These are phyloP conservation scores for Tiaroga cobitis DNA, from an alignment of 2,797 vertebrate species.

Conservation along the genomic window DNA sequence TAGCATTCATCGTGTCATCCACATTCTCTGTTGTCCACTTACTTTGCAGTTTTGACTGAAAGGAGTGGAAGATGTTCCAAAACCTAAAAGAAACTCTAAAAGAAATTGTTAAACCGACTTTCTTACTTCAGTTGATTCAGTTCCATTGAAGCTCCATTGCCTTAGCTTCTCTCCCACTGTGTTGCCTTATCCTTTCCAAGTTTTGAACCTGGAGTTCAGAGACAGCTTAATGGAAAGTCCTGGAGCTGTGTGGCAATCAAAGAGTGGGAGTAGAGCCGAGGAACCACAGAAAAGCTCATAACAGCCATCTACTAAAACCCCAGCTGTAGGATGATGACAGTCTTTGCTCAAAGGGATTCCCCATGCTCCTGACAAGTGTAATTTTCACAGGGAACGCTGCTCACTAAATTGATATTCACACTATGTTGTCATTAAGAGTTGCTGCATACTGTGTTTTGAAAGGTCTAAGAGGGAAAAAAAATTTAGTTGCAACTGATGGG, in stretches of 20 bases:
- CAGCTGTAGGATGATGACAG: constrained; percentile 11
- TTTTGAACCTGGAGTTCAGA: constrained; percentile 75
- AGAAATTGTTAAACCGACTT: constrained; percentile 62
- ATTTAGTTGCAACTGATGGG: not conserved
- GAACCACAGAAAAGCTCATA: constrained; percentile 22
- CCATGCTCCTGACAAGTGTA: constrained; percentile 17
- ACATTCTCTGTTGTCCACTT: not conserved
- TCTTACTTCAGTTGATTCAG: constrained; percentile 58
- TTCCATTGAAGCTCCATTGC: constrained; percentile 67
- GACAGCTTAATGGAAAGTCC: constrained; percentile 74
- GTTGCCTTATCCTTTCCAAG: constrained; percentile 74
- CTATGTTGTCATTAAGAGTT: constrained; percentile 30
- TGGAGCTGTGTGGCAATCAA: constrained; percentile 59
- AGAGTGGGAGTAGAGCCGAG: not conserved
- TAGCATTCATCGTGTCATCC: no score
- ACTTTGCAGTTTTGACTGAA: not conserved
- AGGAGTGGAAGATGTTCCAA: constrained; percentile 54
- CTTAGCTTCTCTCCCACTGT: constrained; percentile 70
- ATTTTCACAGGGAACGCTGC: constrained; percentile 2
- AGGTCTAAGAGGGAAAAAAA: constrained; percentile 25
- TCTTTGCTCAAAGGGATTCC: constrained; percentile 36
- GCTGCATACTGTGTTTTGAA: constrained; percentile 3
- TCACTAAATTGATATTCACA: constrained; percentile 37
- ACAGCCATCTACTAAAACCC: not conserved
- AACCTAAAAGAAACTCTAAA: constrained; percentile 36